Evolutionary conservation across 30 jellyfish, hydroid and myxozoan genomes (phyloP), one percentile per base, ranked within the genome.

Genomic region (Cassiopea andromeda): DNA sequence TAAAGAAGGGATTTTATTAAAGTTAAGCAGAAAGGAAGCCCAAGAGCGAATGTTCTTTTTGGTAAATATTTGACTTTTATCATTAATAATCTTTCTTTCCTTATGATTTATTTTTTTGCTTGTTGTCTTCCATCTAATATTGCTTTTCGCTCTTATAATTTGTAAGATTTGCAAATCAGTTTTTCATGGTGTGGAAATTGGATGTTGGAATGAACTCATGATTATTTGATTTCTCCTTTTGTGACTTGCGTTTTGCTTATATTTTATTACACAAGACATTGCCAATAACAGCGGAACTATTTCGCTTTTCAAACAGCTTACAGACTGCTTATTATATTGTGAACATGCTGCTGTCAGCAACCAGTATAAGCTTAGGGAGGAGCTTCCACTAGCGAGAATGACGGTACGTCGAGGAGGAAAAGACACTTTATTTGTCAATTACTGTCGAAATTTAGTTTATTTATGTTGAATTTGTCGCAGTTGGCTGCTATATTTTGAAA

Each of bases 321-420:
- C 99, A 17, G 99, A 96, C 72, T 75, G 97, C 38, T 80, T 96
- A 47, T 83, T 96, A 9, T 96, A 96, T 88, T 96, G 99, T 77
- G 91, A 97, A 60, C 80, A 76, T 77, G 88, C 97, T 10, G 76
- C 96, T 48, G 97, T 98, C 12, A 97, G 94, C 88, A 89, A 82
- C 38, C 99, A 96, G 58, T 89, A 78, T 79, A 92, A 85, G 71
- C 77, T 96, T 48, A 92, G 96, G 45, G 97, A 85, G 75, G 99
- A 96, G 73, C 89, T 96, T 19, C 99, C 99, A 6, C 81, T 96
- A 46, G 96, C 99, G 13, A 93, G 95, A 18, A 96, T 95, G 98
- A 89, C 88, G 50, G 99, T 95, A 83, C 87, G 98, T 87, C 1
- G 54, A 64, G 7, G 64, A 54, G 64, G 64, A 27, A 27, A 27